Conservation (phyloP, 2,888 invertebrate genomes). For the Melipona beecheii region DNA sequence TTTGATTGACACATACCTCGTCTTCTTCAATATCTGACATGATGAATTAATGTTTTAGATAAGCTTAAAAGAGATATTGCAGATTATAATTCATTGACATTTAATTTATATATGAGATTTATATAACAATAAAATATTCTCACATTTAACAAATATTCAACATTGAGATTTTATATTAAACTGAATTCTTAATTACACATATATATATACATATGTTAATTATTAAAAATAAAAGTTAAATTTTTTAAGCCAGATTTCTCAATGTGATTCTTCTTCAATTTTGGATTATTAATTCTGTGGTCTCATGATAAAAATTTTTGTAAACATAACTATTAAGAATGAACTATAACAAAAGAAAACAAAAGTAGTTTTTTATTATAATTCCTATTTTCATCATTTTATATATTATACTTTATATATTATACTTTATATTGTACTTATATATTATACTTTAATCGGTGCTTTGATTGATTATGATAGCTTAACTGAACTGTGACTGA, state of each 20-base stretch:
- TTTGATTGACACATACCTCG: constrained; percentile 72
- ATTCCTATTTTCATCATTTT: not conserved
- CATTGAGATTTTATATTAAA: not conserved
- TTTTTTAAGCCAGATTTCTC: constrained; percentile 71
- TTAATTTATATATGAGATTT: not conserved
- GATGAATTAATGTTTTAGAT: constrained; percentile 41
- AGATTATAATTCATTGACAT: not conserved
- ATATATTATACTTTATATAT: too few species aligned
- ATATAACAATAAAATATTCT: not conserved
- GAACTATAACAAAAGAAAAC: not conserved
- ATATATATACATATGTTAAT: constrained; percentile 21
- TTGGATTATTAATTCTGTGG: constrained; percentile 70
- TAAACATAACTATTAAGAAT: not conserved
- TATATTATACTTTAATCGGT: not conserved
- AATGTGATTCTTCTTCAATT: constrained; percentile 75
- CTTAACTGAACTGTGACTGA: not conserved
- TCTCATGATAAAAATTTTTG: constrained; percentile 23
- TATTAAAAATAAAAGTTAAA: constrained; percentile 54
- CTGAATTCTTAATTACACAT: constrained; percentile 28
- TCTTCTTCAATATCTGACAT: constrained; percentile 83
- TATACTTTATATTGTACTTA: too few species aligned
- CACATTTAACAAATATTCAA: not conserved
- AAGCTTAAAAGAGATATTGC: constrained; percentile 21
- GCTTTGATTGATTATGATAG: not conserved
- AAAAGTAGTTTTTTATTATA: not conserved